A percentile compares a stretch with the other conserved stretches of the same genome.
phyloP scores from a whole-genome alignment of 1,140 invertebrate genomes.

The Dendrolimus kikuchii region DNA sequence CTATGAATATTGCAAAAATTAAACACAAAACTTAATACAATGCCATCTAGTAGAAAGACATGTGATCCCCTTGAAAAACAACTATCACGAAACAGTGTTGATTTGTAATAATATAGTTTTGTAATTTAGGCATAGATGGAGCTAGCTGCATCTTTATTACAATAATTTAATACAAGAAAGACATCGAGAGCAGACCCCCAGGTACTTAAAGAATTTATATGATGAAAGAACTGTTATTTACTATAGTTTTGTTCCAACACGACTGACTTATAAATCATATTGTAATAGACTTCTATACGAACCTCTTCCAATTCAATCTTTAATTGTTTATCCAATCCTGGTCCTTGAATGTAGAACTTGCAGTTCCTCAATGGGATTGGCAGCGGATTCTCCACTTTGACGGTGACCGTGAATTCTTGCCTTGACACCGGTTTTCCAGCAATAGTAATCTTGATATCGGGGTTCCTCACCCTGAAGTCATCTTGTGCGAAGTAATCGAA shows the following conservation, averaged over 20 bases:
- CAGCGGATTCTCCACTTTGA: slow-evolving; percentile 88
- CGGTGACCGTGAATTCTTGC: slow-evolving; percentile 76
- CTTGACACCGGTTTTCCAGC: slow-evolving; percentile 76
- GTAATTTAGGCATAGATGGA: slow-evolving; percentile 6
- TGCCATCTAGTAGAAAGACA: too few relatives aligned
- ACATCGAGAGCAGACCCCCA: too few relatives aligned
- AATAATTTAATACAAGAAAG: too few relatives aligned
- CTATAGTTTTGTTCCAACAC: neutral
- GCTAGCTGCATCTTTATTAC: neutral
- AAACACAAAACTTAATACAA: too few relatives aligned
- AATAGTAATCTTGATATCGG: slow-evolving; percentile 86
- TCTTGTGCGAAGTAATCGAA: slow-evolving; percentile 93
- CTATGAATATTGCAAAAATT: too few relatives aligned
- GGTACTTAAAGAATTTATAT: too few relatives aligned
- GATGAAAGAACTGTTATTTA: too few relatives aligned
- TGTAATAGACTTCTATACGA: slow-evolving; percentile 18
- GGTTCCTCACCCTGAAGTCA: slow-evolving; percentile 91
- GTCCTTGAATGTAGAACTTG: slow-evolving; percentile 85
- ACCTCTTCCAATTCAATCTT: slow-evolving; percentile 80
- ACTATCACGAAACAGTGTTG: neutral
- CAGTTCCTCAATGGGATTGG: slow-evolving; percentile 83
- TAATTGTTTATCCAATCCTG: slow-evolving; percentile 81
- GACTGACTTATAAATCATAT: neutral
- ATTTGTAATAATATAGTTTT: slow-evolving; percentile 1
- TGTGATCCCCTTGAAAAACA: too few relatives aligned